A percentile compares a stretch with the other conserved stretches of the same genome.
These are phyloP conservation scores for Plecotus auritus DNA, from an alignment of 2,113 vertebrate species.

Conservation along the genomic window DNA sequence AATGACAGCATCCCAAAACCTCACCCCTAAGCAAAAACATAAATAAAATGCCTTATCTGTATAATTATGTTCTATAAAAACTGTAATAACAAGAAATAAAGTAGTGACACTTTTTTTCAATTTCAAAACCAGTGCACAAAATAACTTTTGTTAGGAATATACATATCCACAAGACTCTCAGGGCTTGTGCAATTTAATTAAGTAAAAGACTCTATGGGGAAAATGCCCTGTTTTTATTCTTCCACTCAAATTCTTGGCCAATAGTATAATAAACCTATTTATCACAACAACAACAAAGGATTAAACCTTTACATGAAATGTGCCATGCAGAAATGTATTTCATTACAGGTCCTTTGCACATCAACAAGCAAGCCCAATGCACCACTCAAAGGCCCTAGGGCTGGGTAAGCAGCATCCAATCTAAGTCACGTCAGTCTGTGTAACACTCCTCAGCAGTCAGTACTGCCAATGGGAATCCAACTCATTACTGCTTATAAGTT, in stretches of 20 bases:
- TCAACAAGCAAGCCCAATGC: slow-evolving; percentile 17
- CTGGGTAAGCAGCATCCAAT: not conserved
- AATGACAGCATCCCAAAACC: not conserved
- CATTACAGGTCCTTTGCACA: not conserved
- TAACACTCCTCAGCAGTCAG: slow-evolving; percentile 19
- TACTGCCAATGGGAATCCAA: not conserved
- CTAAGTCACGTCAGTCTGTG: slow-evolving; percentile 34
- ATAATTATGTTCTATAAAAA: not conserved
- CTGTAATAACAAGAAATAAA: not conserved
- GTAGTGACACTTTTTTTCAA: not conserved
- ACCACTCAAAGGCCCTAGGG: not conserved
- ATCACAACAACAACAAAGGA: not conserved
- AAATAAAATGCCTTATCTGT: not conserved
- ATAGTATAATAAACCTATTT: slow-evolving; percentile 37
- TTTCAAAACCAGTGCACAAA: slow-evolving; percentile 41
- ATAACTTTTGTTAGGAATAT: slow-evolving; percentile 13
- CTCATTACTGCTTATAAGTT: slow-evolving; percentile 33
- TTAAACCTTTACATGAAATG: slow-evolving; percentile 1
- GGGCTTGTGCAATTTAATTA: not conserved
- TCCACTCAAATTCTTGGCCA: not conserved
- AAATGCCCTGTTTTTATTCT: slow-evolving; percentile 18
- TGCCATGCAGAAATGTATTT: slow-evolving; percentile 13
- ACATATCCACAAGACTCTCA: not conserved
- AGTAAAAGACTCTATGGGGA: not conserved
- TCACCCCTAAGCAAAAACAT: not conserved